Evolutionary conservation across 1,140 invertebrate genomes (phyloP).

Genomic region (Megathymus violae): DNA sequence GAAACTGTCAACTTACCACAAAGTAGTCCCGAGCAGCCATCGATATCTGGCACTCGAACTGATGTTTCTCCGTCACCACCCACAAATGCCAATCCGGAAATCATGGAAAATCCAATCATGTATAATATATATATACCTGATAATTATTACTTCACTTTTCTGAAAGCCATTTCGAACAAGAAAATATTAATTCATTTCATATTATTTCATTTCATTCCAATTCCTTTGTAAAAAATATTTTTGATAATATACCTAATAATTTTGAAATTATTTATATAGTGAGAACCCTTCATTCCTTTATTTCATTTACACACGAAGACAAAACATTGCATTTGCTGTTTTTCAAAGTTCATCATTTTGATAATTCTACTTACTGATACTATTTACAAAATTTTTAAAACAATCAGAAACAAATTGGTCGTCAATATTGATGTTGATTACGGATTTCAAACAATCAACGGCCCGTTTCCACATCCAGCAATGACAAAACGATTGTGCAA

Average conservation of each 20-base stretch:
- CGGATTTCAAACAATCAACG: no score
- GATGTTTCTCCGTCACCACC: background rate
- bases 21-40: background rate
- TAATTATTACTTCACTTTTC: conserved; percentile 18
- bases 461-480: no score
- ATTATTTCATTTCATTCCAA: no score
- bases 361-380: no score
- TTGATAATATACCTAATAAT: conserved; percentile 4
- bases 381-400: no score
- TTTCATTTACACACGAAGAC: no score
- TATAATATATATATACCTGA: conserved; percentile 6
- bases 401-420: no score
- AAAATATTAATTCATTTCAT: no score
- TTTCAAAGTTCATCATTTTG: no score
- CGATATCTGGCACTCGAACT: background rate
- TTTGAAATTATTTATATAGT: conserved; percentile 23
- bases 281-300: conserved; percentile 8
- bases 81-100: background rate
- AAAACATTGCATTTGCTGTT: no score
- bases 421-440: no score
- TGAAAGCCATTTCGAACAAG: conserved; percentile 32
- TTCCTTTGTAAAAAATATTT: conserved; percentile 20
- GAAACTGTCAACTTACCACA: background rate
- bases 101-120: background rate
- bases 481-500: no score